Base-by-base conservation (phyloP, 2,113 vertebrate genomes). In the Tachycineta bicolor region DNA sequence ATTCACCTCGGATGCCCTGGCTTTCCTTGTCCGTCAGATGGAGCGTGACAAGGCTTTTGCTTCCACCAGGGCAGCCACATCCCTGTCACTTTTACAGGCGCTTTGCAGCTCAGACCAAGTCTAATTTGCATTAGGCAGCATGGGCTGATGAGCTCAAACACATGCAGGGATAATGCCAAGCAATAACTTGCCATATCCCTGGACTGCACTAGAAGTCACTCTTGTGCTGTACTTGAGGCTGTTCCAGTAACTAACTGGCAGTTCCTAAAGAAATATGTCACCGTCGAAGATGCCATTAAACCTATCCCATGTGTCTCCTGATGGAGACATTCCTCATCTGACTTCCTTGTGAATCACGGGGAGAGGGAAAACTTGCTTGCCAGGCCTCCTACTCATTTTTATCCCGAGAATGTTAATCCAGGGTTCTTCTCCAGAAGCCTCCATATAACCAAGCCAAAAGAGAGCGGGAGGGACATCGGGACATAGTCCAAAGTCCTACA, bases 191-290 rank as follows among this genome's bases (percentile, higher is more conserved):
- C n/a, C 59, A 44, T 69, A 25, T 80, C 47, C 67, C 59, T 77
- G 81, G 41, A 20, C 33, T 69, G 65, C 79, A 28, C 83, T 97
- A 96, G 87, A 89, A 97, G 92, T 96, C 88, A 89, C 67, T 80
- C 74, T 86, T 92, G 74, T 16, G 91, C 90, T 86, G 81, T 26
- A 12, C 26, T 33, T 33, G 69, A 73, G 78, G 56, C 21, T 74
- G 5, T 84, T 78, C 80, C 58, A 75, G 76, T 41, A 67, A 88
- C 34, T 69, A 53, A 50, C 41, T 93, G 88, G 52, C 78, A 85
- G 49, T 25, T 47, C 69, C 43, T 63, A 33, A 63, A 60, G 67
- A 86, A 92, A 87, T 73, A n/a, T 81, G 93, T 90, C 69, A 69
- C 68, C 4, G 1, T 24, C 73, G 17, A 53, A 37, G 76, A 76